Evolutionary conservation across 2,888 invertebrate genomes (phyloP).

Genomic region (Leptinotarsa tumamoca): DNA sequence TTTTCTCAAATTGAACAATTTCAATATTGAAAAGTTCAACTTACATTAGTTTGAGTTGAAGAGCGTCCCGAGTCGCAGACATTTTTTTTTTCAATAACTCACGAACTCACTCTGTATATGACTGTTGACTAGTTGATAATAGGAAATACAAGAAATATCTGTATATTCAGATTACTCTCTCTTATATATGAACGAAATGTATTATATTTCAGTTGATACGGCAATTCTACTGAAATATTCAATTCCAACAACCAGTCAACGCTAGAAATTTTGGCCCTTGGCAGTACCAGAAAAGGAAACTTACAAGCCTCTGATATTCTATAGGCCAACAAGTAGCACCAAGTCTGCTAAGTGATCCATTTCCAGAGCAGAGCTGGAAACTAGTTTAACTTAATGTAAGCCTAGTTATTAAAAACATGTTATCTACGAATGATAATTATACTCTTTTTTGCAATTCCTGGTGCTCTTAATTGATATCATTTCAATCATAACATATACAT

Average conservation of each 20-base stretch:
- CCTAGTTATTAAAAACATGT: constrained; percentile 27
- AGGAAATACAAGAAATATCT: too few species aligned
- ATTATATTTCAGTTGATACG: too few species aligned
- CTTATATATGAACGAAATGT: too few species aligned
- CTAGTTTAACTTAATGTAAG: constrained; percentile 21
- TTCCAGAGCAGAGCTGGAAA: constrained; percentile 12
- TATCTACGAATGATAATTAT: constrained; percentile 29
- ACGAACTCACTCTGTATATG: too few species aligned
- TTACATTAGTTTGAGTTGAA: too few species aligned
- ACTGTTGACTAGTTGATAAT: too few species aligned
- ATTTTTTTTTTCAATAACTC: too few species aligned
- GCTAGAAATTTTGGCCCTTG: background rate
- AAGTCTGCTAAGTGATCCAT: background rate
- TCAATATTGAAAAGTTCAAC: too few species aligned
- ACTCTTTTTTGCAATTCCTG: constrained; percentile 30
- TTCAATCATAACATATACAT: constrained; percentile 30
- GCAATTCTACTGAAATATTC: background rate
- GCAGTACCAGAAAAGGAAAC: constrained; percentile 4
- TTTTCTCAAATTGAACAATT: too few species aligned
- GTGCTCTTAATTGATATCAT: constrained; percentile 32
- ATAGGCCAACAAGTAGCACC: constrained; percentile 4
- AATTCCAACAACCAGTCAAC: too few species aligned
- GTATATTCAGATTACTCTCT: too few species aligned
- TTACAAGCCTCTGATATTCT: background rate
- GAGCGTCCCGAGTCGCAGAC: too few species aligned